Percentiles rank a stretch among this genome's conserved stretches.
These are phyloP conservation scores for Pogonophryne albipinna DNA, from an alignment of 2,797 vertebrate species.

Conservation along the genomic window DNA sequence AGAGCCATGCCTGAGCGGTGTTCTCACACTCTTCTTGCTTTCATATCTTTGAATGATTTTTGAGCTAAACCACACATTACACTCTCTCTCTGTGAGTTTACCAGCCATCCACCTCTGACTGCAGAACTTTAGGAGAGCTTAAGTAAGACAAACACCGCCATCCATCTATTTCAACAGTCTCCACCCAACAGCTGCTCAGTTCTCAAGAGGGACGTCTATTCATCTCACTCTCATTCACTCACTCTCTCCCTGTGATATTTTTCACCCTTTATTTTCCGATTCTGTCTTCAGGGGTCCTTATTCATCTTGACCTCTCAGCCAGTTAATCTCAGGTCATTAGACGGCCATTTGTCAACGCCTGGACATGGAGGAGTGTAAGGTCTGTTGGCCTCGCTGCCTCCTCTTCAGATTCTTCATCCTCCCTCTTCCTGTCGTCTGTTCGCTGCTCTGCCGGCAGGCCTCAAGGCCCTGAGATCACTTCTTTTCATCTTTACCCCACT, in stretches of 20 bases:
- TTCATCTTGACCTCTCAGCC: slow-evolving; percentile 72
- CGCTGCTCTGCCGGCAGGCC: slow-evolving; percentile 41
- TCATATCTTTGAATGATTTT: not conserved
- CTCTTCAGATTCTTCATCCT: slow-evolving; percentile 32
- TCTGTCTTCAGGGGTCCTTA: slow-evolving; percentile 36
- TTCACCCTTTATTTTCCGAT: slow-evolving; percentile 23
- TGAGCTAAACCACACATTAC: not conserved
- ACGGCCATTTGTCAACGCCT: slow-evolving; percentile 72
- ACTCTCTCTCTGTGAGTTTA: not conserved
- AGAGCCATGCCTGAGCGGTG: too few relatives aligned
- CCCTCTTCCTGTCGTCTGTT: slow-evolving; percentile 22
- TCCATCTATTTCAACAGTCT: slow-evolving; percentile 36
- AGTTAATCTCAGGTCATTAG: slow-evolving; percentile 81
- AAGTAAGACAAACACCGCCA: slow-evolving; percentile 32
- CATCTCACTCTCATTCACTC: slow-evolving; percentile 55
- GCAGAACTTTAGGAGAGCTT: too few relatives aligned
- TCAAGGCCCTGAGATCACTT: slow-evolving; percentile 54
- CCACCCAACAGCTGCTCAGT: slow-evolving; percentile 43
- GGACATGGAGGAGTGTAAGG: slow-evolving; percentile 42
- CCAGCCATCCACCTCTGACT: too few relatives aligned
- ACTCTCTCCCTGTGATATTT: slow-evolving; percentile 22
- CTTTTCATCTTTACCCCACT: slow-evolving; percentile 59
- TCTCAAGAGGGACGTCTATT: slow-evolving; percentile 49
- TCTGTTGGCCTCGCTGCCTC: slow-evolving; percentile 50
- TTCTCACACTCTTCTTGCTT: not conserved